Percentiles rank a stretch among this genome's conserved stretches.
Conservation (phyloP, 2,888 invertebrate species). For the Sinhomidia bicolor region DNA sequence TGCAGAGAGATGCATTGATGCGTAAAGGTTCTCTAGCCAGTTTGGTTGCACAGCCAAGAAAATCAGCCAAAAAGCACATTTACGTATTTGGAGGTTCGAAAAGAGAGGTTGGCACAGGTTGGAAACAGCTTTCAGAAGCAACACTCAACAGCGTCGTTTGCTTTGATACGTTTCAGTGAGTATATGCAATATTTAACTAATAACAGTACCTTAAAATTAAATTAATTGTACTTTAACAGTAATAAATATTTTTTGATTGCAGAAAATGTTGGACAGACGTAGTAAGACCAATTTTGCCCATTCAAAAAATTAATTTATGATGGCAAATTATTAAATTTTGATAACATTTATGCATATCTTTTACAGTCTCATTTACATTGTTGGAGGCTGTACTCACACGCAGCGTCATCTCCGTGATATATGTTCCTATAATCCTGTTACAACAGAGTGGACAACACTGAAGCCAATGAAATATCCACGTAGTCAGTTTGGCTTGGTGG, state of each 20-base stretch:
- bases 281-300: conserved; percentile 90
- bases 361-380: conserved; percentile 91
- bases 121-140: conserved; percentile 90
- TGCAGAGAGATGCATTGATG: conserved; percentile 86
- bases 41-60: conserved; percentile 77
- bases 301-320: no score
- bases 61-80: conserved; percentile 92
- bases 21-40: conserved; percentile 77
- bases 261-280: conserved; percentile 90
- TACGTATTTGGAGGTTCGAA: conserved; percentile 94
- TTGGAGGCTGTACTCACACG: conserved; percentile 93
- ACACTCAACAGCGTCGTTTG: conserved; percentile 92
- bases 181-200: background rate
- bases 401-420: conserved; percentile 91
- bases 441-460: conserved; percentile 90
- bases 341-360: background rate
- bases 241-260: no score
- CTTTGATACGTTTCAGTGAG: conserved; percentile 87
- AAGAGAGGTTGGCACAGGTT: conserved; percentile 88
- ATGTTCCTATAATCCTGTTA: conserved; percentile 90
- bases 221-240: no score
- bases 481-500: conserved; percentile 89
- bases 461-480: conserved; percentile 91
- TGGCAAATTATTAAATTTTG: no score
- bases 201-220: background rate